Evolutionary conservation across 2,113 vertebrate species (phyloP).

Genomic region (Mohoua ochrocephala): DNA sequence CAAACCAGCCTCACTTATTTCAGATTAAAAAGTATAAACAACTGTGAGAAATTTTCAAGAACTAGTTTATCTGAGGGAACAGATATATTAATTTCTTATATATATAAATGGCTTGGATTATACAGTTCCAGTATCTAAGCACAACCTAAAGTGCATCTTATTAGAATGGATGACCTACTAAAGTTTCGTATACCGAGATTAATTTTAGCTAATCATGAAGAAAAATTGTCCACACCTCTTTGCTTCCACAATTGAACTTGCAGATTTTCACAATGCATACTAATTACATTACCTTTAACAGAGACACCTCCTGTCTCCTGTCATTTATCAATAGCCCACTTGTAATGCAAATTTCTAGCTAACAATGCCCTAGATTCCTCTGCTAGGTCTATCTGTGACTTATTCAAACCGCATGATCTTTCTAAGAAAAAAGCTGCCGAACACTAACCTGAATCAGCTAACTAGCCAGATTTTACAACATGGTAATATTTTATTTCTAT

Average conservation of each 20-base stretch:
- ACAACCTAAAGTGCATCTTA: not conserved
- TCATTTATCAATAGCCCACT: not conserved
- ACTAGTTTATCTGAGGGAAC: not conserved
- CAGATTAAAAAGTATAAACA: not conserved
- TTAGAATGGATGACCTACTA: not conserved
- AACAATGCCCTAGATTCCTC: not conserved
- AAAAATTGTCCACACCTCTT: not conserved
- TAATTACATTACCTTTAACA: constrained; percentile 4
- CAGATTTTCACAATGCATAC: not conserved
- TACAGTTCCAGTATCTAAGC: not conserved
- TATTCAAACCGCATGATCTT: not conserved
- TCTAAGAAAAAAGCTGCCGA: not conserved
- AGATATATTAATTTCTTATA: not conserved
- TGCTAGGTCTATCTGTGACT: not conserved
- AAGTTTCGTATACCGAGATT: not conserved
- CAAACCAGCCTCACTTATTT: not conserved
- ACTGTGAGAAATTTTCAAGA: not conserved
- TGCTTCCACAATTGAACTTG: not conserved
- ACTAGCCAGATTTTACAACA: not conserved
- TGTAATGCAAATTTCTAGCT: constrained; percentile 15
- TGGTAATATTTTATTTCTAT: not conserved
- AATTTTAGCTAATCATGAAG: not conserved
- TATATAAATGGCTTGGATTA: not conserved
- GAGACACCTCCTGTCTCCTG: not conserved
- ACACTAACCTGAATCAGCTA: not conserved